Conservation (phyloP, 2,888 invertebrate species). For the Zeuzera pyrina region DNA sequence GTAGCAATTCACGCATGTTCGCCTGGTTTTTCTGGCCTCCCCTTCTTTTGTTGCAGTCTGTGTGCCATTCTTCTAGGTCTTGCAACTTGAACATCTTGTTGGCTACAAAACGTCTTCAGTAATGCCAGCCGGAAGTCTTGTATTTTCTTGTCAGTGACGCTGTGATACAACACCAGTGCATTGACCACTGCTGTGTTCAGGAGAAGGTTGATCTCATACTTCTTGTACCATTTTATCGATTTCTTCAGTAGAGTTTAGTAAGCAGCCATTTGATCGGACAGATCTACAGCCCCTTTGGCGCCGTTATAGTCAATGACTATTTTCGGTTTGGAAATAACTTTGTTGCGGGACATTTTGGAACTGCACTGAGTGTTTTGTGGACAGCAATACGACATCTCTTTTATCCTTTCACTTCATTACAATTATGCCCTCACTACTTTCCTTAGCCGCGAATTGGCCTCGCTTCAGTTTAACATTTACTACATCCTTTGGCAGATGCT, state of each 20-base stretch:
- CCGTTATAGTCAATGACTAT: constrained; percentile 14
- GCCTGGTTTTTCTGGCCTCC: not conserved
- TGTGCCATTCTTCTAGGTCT: constrained; percentile 1
- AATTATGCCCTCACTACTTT: constrained; percentile 18
- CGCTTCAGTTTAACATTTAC: constrained; percentile 17
- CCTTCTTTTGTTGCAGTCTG: not conserved
- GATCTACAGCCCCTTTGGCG: constrained; percentile 7
- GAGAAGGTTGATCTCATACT: not conserved
- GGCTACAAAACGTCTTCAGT: too few relatives aligned
- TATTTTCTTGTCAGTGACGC: not conserved
- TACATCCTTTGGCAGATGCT: constrained; percentile 19
- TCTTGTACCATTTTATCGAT: constrained; percentile 1
- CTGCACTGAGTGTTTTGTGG: constrained; percentile 16
- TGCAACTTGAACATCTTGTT: not conserved
- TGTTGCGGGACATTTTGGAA: not conserved
- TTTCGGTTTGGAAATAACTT: constrained; percentile 6
- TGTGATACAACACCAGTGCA: not conserved
- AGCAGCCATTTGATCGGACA: constrained; percentile 9
- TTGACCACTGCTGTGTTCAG: not conserved
- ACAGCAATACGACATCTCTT: constrained; percentile 18
- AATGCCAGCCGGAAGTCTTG: too few relatives aligned
- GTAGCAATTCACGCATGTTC: not conserved
- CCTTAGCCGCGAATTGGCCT: constrained; percentile 15
- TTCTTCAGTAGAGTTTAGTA: constrained; percentile 7
- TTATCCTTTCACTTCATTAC: constrained; percentile 19